Evolutionary conservation across 30 jellyfish, hydroid and myxozoan species (phyloP).

Genomic region (Hydractinia echinata): DNA sequence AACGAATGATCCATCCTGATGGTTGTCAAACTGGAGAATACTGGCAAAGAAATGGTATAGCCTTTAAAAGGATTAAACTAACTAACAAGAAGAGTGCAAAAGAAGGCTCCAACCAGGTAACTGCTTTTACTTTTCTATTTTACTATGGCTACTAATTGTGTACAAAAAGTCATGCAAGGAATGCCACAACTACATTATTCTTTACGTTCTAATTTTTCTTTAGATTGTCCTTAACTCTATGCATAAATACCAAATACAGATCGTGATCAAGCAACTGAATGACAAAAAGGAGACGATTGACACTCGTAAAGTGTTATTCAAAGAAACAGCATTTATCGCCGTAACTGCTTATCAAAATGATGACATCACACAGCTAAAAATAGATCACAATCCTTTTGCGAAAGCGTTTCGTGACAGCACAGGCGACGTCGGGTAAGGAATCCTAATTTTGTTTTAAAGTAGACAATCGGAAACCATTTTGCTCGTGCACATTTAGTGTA

Average conservation of each 20-base stretch:
- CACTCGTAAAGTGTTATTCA: conserved; percentile 7
- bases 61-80: conserved; percentile 24
- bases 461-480: too few relatives aligned
- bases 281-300: neutral
- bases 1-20: conserved; percentile 33
- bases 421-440: conserved; percentile 8
- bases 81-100: conserved; percentile 24
- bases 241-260: conserved; percentile 35
- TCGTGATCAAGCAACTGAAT: conserved; percentile 15
- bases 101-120: conserved; percentile 37
- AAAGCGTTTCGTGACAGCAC: conserved; percentile 41
- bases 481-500: too few relatives aligned
- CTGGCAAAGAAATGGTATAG: conserved; percentile 40
- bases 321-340: conserved; percentile 47
- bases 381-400: conserved; percentile 50
- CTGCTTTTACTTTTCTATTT: too few relatives aligned
- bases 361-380: conserved; percentile 41
- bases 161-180: neutral
- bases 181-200: neutral
- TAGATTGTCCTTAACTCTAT: conserved; percentile 39
- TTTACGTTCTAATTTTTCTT: neutral
- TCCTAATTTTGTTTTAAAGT: neutral
- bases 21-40: conserved; percentile 44
- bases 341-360: conserved; percentile 64
- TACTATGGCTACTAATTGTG: neutral